Percentiles rank a stretch among this genome's conserved stretches.
These are phyloP conservation scores for Pristionchus arcanus DNA, from an alignment of 2,888 invertebrate genomes.

Conservation along the genomic window DNA sequence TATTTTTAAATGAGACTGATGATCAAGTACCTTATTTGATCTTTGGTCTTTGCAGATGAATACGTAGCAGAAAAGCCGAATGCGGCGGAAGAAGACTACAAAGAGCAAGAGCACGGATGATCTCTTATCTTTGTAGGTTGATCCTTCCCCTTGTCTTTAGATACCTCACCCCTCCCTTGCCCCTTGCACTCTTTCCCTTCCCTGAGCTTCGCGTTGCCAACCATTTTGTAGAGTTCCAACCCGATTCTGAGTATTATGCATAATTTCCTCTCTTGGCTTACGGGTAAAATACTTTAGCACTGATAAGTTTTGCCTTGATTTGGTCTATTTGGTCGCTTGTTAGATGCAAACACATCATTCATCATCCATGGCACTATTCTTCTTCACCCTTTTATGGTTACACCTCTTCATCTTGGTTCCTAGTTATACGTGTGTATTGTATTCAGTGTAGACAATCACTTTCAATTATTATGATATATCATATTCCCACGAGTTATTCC, in stretches of 20 bases:
- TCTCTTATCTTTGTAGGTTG: conserved; percentile 22
- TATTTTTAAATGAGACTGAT: background rate
- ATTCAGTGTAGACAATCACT: background rate
- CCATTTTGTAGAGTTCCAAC: conserved; percentile 1
- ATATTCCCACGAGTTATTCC: background rate
- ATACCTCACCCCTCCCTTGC: background rate
- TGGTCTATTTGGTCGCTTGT: background rate
- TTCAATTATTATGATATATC: background rate
- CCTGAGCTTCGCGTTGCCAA: conserved; percentile 25
- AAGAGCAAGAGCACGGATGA: conserved; percentile 61
- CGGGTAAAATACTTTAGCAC: background rate
- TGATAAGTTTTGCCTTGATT: conserved; percentile 28
- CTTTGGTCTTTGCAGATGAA: conserved; percentile 61
- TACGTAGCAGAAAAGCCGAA: conserved; percentile 69
- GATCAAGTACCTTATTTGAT: background rate
- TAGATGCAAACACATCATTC: conserved; percentile 26
- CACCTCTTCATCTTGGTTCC: background rate
- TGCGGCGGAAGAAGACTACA: conserved; percentile 72
- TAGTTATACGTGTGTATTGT: background rate
- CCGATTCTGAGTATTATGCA: conserved; percentile 37
- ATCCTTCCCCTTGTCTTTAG: background rate
- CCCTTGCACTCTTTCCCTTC: conserved; percentile 13
- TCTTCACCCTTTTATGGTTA: background rate
- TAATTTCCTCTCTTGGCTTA: background rate
- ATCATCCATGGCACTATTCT: conserved; percentile 9